Evolutionary conservation across 2,113 vertebrate species (phyloP).

Genomic region (Labeo rohita): DNA sequence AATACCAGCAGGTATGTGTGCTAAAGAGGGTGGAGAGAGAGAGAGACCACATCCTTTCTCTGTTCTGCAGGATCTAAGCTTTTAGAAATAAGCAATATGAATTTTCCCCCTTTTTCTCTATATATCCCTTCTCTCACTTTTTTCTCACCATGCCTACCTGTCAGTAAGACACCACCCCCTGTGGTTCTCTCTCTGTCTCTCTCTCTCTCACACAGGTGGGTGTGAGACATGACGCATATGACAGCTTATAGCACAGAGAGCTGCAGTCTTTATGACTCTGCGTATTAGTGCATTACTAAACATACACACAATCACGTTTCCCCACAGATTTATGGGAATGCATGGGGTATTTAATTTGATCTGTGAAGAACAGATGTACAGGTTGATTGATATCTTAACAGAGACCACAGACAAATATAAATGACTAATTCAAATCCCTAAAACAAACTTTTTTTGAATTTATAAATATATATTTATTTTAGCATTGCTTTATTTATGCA

Average conservation of each 20-base stretch:
- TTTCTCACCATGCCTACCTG: constrained; percentile 49
- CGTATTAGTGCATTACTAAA: constrained; percentile 43
- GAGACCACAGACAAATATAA: not conserved
- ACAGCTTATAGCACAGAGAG: constrained; percentile 62
- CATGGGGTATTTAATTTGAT: not conserved
- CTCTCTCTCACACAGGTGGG: constrained; percentile 62
- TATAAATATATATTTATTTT: not conserved
- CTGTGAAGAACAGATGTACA: not conserved
- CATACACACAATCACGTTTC: constrained; percentile 23
- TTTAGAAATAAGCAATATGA: constrained; percentile 62
- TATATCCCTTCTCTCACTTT: not conserved
- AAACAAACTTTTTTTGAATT: not conserved
- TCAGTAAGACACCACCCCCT: constrained; percentile 46
- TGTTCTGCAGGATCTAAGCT: constrained; percentile 51
- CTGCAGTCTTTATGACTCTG: constrained; percentile 61
- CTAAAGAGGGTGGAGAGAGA: constrained; percentile 51
- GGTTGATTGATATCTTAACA: not conserved
- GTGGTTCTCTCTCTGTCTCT: constrained; percentile 38
- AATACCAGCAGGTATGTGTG: constrained; percentile 37
- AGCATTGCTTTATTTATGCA: not conserved
- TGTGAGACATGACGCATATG: constrained; percentile 65
- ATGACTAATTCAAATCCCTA: not conserved
- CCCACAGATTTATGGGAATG: not conserved
- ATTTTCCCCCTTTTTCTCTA: constrained; percentile 24
- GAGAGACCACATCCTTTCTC: constrained; percentile 40